Conservation (phyloP, 2,888 invertebrate species). For the Operophtera brumata region DNA sequence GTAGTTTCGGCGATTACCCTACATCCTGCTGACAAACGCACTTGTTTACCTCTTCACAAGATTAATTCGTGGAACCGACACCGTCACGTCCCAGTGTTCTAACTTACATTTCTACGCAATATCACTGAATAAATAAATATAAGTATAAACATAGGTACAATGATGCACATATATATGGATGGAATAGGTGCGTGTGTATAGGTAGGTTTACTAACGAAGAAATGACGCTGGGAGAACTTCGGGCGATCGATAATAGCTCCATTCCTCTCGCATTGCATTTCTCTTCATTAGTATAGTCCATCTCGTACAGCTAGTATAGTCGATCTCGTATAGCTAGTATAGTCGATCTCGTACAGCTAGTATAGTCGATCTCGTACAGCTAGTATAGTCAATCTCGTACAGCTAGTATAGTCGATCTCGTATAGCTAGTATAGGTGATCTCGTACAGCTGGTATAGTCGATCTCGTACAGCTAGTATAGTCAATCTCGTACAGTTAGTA, state of each 20-base stretch:
- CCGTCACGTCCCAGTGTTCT: neutral
- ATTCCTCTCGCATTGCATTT: constrained; percentile 14
- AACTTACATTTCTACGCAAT: neutral
- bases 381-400: too few relatives aligned
- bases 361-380: constrained; percentile 18
- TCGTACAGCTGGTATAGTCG: too few relatives aligned
- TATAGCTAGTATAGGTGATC: too few relatives aligned
- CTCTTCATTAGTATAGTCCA: constrained; percentile 9
- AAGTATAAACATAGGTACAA: neutral
- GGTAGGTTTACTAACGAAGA: constrained; percentile 8
- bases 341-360: constrained; percentile 16
- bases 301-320: constrained; percentile 14
- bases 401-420: constrained; percentile 15
- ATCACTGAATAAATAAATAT: neutral
- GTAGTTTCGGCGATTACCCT: too few relatives aligned
- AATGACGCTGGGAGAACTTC: constrained; percentile 13
- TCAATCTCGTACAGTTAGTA: constrained; percentile 13
- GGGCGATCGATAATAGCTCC: constrained; percentile 20
- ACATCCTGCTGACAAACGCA: too few relatives aligned
- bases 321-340: constrained; percentile 14
- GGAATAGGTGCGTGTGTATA: constrained; percentile 4
- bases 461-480: constrained; percentile 16
- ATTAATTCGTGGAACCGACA: neutral
- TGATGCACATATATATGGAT: constrained; percentile 11
- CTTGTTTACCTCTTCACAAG: too few relatives aligned